phyloP scores from a whole-genome alignment of 2,888 invertebrate species.

The Colostygia pectinataria region DNA sequence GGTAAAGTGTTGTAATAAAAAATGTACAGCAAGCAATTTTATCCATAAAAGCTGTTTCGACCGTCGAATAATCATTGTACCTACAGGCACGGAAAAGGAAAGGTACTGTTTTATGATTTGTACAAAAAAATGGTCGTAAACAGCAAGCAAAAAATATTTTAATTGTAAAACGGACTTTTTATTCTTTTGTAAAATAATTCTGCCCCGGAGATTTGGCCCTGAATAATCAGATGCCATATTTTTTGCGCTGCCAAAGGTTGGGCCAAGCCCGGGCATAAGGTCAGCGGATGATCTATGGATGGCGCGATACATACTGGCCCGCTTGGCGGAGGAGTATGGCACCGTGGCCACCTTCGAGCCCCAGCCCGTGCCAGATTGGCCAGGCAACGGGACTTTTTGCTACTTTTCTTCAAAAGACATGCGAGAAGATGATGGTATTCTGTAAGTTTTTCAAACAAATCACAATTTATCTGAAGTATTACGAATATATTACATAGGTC shows the following conservation, averaged over 20 bases:
- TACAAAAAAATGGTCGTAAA: too few species aligned
- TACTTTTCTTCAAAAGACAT: constrained; percentile 95
- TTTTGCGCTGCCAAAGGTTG: constrained; percentile 84
- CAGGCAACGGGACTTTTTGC: constrained; percentile 93
- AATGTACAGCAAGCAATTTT: too few species aligned
- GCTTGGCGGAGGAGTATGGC: constrained; percentile 95
- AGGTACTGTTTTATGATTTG: too few species aligned
- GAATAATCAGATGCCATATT: constrained; percentile 36
- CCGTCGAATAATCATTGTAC: too few species aligned
- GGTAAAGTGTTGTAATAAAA: constrained; percentile 38
- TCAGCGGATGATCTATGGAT: constrained; percentile 95
- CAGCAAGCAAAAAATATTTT: too few species aligned
- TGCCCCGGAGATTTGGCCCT: background rate
- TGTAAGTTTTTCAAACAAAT: constrained; percentile 54
- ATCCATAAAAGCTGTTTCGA: too few species aligned
- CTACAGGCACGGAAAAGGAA: too few species aligned
- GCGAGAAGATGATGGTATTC: constrained; percentile 91
- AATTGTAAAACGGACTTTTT: too few species aligned
- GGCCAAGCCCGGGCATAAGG: constrained; percentile 92
- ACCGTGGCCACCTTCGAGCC: constrained; percentile 86
- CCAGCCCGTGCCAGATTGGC: constrained; percentile 92
- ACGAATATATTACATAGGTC: too few species aligned
- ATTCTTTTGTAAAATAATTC: too few species aligned
- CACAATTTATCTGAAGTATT: too few species aligned
- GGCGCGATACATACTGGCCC: constrained; percentile 91